Evolutionary conservation across 2,888 invertebrate genomes (phyloP).

Genomic region (Anaspis maculata): DNA sequence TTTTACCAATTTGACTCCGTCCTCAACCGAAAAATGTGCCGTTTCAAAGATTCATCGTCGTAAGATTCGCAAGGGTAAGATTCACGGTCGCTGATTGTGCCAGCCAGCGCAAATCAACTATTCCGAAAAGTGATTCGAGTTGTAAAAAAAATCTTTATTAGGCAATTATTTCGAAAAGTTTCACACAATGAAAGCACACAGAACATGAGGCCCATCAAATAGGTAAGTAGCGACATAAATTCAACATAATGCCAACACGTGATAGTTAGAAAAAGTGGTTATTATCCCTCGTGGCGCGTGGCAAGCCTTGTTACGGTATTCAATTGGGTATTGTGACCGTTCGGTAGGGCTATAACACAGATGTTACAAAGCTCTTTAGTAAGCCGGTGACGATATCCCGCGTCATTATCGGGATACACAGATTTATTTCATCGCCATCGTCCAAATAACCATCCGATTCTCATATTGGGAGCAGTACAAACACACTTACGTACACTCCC

Average conservation of each 20-base stretch:
- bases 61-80: too few relatives aligned
- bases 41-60: too few relatives aligned
- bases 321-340: constrained; percentile 25
- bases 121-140: too few relatives aligned
- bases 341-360: constrained; percentile 24
- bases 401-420: constrained; percentile 9
- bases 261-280: constrained; percentile 29
- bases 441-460: constrained; percentile 12
- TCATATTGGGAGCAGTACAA: too few relatives aligned
- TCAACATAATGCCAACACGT: constrained; percentile 27
- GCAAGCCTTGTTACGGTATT: constrained; percentile 27
- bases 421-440: constrained; percentile 12
- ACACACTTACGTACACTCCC: too few relatives aligned
- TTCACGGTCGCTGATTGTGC: too few relatives aligned
- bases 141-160: too few relatives aligned
- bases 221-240: constrained; percentile 28
- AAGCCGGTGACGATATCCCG: constrained; percentile 10
- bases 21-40: too few relatives aligned
- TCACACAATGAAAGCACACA: too few relatives aligned
- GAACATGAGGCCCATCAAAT: constrained; percentile 25
- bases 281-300: constrained; percentile 26
- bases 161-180: too few relatives aligned
- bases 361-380: constrained; percentile 18
- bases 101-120: too few relatives aligned
- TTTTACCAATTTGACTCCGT: too few relatives aligned